Evolutionary conservation across 2,113 vertebrate genomes (phyloP).

Genomic region (Physeter macrocephalus): DNA sequence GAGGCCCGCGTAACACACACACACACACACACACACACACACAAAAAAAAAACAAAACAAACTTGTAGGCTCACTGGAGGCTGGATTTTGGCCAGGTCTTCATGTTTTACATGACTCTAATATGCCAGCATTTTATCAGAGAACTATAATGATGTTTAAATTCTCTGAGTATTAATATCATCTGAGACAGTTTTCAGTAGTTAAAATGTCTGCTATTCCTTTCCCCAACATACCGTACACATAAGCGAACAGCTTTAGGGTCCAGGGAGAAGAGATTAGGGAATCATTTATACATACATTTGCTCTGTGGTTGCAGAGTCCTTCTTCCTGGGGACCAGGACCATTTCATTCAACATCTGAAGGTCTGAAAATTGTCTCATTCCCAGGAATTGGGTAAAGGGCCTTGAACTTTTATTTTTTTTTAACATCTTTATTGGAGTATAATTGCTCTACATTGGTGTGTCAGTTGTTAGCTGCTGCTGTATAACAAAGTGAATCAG

Average conservation of each 20-base stretch:
- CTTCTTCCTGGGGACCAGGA: not conserved
- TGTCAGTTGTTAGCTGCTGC: too few species aligned
- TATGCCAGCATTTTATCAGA: not conserved
- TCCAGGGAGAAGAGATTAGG: not conserved
- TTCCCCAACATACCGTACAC: not conserved
- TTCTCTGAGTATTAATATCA: not conserved
- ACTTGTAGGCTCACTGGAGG: not conserved
- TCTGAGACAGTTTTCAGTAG: not conserved
- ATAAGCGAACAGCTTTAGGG: not conserved
- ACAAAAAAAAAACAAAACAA: too few species aligned
- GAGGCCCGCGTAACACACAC: too few species aligned
- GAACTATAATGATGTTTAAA: not conserved
- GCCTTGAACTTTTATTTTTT: not conserved
- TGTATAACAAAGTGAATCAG: too few species aligned
- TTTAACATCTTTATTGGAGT: too few species aligned
- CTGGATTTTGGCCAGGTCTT: not conserved
- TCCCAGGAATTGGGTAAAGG: not conserved
- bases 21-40: too few species aligned
- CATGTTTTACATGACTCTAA: not conserved
- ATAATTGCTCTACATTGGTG: too few species aligned
- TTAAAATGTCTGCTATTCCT: not conserved
- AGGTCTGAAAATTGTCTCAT: not conserved
- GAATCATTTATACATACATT: not conserved
- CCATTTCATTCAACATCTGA: not conserved
- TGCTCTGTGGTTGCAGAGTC: not conserved